These are phyloP conservation scores for Melieria crassipennis DNA, from an alignment of 2,888 invertebrate species.

Conservation along the genomic window DNA sequence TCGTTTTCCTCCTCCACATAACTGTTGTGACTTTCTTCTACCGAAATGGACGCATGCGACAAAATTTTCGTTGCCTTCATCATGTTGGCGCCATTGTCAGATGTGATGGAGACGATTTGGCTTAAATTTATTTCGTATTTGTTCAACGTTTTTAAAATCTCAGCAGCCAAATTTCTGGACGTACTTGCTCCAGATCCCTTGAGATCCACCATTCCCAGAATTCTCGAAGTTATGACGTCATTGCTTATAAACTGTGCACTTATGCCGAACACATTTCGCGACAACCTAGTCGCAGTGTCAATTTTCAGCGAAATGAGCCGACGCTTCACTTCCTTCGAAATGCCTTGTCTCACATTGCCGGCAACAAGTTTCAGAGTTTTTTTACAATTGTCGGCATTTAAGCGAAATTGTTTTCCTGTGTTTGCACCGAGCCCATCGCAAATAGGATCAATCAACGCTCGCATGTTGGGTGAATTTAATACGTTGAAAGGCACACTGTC, in stretches of 20 bases:
- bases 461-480: constrained; percentile 22
- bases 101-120: background rate
- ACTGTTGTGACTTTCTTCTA: background rate
- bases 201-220: constrained; percentile 8
- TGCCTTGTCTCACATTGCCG: background rate
- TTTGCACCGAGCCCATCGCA: constrained; percentile 7
- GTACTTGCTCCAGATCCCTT: background rate
- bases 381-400: constrained; percentile 23
- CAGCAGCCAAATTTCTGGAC: background rate
- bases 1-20: background rate
- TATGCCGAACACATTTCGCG: constrained; percentile 5
- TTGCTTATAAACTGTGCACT: background rate
- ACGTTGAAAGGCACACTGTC: constrained; percentile 25
- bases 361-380: constrained; percentile 10
- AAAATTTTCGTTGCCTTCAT: constrained; percentile 4
- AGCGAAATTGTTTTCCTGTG: constrained; percentile 4
- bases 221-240: background rate
- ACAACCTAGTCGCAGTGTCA: background rate
- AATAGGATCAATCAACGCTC: too few relatives aligned
- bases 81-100: constrained; percentile 12
- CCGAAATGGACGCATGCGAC: background rate
- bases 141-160: constrained; percentile 9
- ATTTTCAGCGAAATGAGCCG: constrained; percentile 8
- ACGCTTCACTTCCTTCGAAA: constrained; percentile 8
- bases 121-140: background rate